phyloP scores from a whole-genome alignment of 2,888 invertebrate species.

The Pterostichus madidus region DNA sequence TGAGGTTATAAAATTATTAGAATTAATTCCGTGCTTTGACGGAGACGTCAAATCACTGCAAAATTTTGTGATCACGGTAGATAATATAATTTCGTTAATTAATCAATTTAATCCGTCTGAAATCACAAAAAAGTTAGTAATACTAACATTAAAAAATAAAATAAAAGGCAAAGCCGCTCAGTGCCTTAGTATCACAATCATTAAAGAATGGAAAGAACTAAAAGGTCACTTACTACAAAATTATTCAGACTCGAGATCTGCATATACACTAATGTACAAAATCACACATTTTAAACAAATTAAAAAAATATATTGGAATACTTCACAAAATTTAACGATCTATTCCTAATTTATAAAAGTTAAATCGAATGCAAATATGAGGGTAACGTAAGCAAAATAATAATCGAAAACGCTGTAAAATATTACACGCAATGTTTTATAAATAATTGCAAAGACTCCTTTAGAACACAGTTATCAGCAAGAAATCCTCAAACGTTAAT shows the following conservation, averaged over 20 bases:
- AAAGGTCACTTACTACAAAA: no score
- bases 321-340: slow-evolving; percentile 8
- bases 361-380: not conserved
- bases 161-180: no score
- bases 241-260: no score
- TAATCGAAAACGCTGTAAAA: slow-evolving; percentile 27
- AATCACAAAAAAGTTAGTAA: not conserved
- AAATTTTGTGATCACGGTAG: not conserved
- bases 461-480: not conserved
- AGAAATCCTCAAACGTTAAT: no score
- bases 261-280: no score
- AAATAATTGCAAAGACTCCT: slow-evolving; percentile 10
- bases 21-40: not conserved
- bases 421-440: slow-evolving; percentile 43
- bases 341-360: slow-evolving; percentile 7
- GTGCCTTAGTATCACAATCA: no score
- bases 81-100: not conserved
- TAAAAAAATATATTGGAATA: no score
- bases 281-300: no score
- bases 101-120: not conserved
- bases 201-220: no score
- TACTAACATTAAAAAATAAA: not conserved
- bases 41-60: not conserved
- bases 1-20: not conserved
- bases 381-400: not conserved